phyloP scores from a whole-genome alignment of 2,113 vertebrate species.

The Donacobius atricapilla region DNA sequence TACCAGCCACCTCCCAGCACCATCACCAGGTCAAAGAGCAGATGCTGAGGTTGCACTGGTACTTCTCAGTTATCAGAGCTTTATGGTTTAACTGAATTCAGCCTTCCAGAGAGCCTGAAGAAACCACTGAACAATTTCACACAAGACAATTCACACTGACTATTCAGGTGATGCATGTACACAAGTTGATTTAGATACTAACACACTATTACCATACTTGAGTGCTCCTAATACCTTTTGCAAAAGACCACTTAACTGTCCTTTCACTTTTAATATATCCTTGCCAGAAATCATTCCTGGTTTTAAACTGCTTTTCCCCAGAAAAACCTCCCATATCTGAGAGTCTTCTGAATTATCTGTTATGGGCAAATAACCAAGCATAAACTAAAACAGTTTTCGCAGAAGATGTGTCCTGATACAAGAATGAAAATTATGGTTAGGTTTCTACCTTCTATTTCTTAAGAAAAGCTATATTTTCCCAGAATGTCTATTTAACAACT shows the following conservation, averaged over 20 bases:
- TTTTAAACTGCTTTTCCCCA: neutral
- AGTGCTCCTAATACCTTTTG: neutral
- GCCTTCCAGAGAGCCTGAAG: neutral
- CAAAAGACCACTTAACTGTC: neutral
- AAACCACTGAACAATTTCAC: neutral
- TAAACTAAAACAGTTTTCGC: neutral
- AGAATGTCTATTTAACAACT: neutral
- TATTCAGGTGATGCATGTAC: neutral
- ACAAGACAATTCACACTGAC: neutral
- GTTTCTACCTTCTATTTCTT: neutral
- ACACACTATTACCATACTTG: neutral
- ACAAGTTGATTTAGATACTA: neutral
- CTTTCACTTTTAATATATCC: neutral
- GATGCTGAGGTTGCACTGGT: neutral
- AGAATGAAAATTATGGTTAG: neutral
- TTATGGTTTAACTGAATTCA: neutral
- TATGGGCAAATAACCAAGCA: neutral
- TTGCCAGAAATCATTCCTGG: neutral
- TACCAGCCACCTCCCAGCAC: neutral
- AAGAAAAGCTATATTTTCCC: neutral
- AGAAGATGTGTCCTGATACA: neutral
- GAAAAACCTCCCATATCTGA: neutral
- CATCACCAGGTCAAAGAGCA: slow-evolving; percentile 25
- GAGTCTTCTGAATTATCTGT: neutral
- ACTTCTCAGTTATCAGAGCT: neutral